These are phyloP conservation scores for Oscheius sp. DNA, from an alignment of 2,888 invertebrate genomes.

Conservation along the genomic window DNA sequence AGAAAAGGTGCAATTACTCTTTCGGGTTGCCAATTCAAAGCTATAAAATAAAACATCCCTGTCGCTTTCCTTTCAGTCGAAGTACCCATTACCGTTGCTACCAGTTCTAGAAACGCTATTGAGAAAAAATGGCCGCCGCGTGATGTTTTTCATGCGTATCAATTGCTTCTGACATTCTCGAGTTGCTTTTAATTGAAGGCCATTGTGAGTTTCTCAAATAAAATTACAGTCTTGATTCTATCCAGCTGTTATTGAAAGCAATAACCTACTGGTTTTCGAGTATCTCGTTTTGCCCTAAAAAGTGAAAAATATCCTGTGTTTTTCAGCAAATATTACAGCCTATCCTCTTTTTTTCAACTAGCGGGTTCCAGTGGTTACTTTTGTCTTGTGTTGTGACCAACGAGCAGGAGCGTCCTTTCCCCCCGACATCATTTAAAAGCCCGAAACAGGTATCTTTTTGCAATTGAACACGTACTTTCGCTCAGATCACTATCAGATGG, in stretches of 20 bases:
- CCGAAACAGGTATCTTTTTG: too few relatives aligned
- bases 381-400: background rate
- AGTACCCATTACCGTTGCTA: background rate
- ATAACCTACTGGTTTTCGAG: too few relatives aligned
- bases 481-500: too few relatives aligned
- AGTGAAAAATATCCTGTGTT: background rate
- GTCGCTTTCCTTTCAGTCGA: too few relatives aligned
- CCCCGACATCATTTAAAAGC: too few relatives aligned
- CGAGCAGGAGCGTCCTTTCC: background rate
- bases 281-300: background rate
- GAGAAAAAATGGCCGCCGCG: conserved; percentile 16
- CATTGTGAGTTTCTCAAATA: background rate
- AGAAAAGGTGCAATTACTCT: too few relatives aligned
- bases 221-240: too few relatives aligned
- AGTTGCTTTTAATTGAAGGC: conserved; percentile 2
- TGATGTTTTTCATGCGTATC: conserved; percentile 17
- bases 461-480: too few relatives aligned
- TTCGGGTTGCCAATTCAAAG: too few relatives aligned
- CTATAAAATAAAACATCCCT: too few relatives aligned
- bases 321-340: background rate
- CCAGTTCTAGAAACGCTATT: background rate
- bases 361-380: conserved; percentile 4
- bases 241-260: too few relatives aligned
- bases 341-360: background rate
- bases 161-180: conserved; percentile 8